Evolutionary conservation across 2,888 invertebrate species (phyloP).

Genomic region (Miltochrista miniata): DNA sequence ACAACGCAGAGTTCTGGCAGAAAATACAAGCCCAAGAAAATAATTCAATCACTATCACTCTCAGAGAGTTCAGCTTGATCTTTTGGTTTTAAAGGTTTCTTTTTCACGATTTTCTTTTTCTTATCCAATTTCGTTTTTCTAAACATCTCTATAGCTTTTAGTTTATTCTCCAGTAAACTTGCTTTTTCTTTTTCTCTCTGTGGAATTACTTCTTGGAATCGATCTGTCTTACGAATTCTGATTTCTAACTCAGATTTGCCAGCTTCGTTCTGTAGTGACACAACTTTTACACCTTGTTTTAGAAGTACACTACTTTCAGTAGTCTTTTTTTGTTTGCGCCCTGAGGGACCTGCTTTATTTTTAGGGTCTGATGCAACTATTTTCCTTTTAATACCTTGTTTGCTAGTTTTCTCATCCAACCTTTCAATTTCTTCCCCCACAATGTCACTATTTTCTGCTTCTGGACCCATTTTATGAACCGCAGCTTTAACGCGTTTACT

Average conservation of each 20-base stretch:
- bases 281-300: slow-evolving; percentile 54
- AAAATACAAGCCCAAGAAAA: slow-evolving; percentile 16
- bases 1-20: not conserved
- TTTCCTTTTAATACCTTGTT: slow-evolving; percentile 43
- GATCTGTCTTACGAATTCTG: slow-evolving; percentile 63
- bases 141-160: slow-evolving; percentile 89
- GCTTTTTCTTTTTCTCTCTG: slow-evolving; percentile 88
- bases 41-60: slow-evolving; percentile 81
- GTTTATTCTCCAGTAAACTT: slow-evolving; percentile 86
- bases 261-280: slow-evolving; percentile 46
- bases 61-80: slow-evolving; percentile 87
- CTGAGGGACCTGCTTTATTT: slow-evolving; percentile 46
- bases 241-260: slow-evolving; percentile 55
- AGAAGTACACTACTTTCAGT: slow-evolving; percentile 45
- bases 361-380: slow-evolving; percentile 31
- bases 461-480: slow-evolving; percentile 85
- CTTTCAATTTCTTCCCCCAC: slow-evolving; percentile 23
- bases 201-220: slow-evolving; percentile 86
- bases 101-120: slow-evolving; percentile 73
- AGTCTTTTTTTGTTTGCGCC: slow-evolving; percentile 46
- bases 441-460: slow-evolving; percentile 18
- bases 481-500: slow-evolving; percentile 93
- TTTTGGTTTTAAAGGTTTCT: slow-evolving; percentile 75
- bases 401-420: slow-evolving; percentile 27
- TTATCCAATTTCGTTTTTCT: slow-evolving; percentile 86